Evolutionary conservation across 2,797 vertebrate species (phyloP).

Genomic region (Rhinatrema bivittatum): DNA sequence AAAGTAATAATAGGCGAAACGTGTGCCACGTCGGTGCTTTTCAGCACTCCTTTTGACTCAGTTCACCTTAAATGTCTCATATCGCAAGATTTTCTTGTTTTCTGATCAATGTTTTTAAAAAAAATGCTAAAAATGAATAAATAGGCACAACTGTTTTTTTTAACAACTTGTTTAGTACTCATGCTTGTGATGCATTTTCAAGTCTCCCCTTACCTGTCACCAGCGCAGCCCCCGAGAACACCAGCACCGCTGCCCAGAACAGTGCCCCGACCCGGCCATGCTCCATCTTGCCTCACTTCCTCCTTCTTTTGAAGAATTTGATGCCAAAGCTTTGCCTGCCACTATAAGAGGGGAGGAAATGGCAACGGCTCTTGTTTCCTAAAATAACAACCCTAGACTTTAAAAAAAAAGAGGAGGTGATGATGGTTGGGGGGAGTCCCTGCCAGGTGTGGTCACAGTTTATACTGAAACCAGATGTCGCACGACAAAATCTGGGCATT

Average conservation of each 20-base stretch:
- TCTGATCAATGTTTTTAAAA: too few relatives aligned
- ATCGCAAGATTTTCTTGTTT: too few relatives aligned
- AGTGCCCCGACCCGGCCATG: conserved; percentile 12
- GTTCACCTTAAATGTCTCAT: too few relatives aligned
- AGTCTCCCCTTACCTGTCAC: conserved; percentile 55
- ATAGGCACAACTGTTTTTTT: too few relatives aligned
- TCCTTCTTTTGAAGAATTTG: conserved; percentile 37
- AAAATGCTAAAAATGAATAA: too few relatives aligned
- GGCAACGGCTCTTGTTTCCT: conserved; percentile 29
- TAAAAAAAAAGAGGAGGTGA: conserved; percentile 1
- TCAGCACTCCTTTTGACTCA: too few relatives aligned
- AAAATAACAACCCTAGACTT: conserved; percentile 40
- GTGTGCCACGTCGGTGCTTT: too few relatives aligned
- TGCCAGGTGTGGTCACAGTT: too few relatives aligned
- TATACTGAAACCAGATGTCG: conserved; percentile 36
- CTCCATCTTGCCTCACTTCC: conserved; percentile 48
- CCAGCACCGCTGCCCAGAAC: conserved; percentile 25
- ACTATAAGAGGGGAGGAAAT: conserved; percentile 38
- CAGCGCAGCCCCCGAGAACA: conserved; percentile 15
- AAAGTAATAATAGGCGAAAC: too few relatives aligned
- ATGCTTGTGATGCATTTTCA: too few relatives aligned
- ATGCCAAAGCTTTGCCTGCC: conserved; percentile 10
- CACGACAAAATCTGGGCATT: too few relatives aligned
- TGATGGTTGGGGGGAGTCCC: conserved; percentile 17
- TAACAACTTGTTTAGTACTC: too few relatives aligned